Base-by-base conservation (phyloP, 2,113 vertebrate species). In the Rhea pennata region DNA sequence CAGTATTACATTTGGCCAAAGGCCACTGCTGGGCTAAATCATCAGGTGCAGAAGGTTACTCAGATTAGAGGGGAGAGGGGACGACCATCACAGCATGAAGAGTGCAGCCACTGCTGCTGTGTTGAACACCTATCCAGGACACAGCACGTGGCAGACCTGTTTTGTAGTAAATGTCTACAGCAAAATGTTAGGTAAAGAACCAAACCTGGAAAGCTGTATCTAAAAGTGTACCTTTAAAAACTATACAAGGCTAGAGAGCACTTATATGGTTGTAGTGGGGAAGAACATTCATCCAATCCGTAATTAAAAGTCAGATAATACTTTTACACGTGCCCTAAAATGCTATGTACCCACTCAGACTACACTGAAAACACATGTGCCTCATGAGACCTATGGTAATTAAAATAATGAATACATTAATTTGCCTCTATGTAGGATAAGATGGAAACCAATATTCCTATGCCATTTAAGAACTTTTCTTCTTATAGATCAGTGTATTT, bases 401-500 rank as follows among this genome's bases (percentile, higher is more conserved):
- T 89, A 74, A 42, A 95, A 83, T 42, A 92, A 86, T 46, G 79
- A 83, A 81, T 21, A 70, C 14, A 75, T 85, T 90, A 61, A 85
- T 71, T 89, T 74, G 50, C 75, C 93, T 24, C 39, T 90, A 53
- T 24, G 65, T 62, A 85, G 36, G 20, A 24, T 66, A 89, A 85
- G 44, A 79, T 58, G 84, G 44, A 84, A 95, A 44, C 26, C 70
- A 92, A 73, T 74, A 88, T 84, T 88, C 88, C 69, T 87, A 78
- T 94, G 78, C 42, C 42, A 56, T 59, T 90, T 90, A 44, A 90
- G 84, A n/a, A 66, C 76, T 94, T 92, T 92, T 87, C 66, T 84
- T 83, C 78, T 90, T 79, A 79, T 16, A 79, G n/a, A 95, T 81
- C 83, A 83, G 71, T 0, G 7, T 40, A 73, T 26, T 39, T 84